A percentile compares a stretch with the other conserved stretches of the same genome.
Evolutionary conservation across 1,140 invertebrate genomes (phyloP).

Genomic region (Ostrea edulis): DNA sequence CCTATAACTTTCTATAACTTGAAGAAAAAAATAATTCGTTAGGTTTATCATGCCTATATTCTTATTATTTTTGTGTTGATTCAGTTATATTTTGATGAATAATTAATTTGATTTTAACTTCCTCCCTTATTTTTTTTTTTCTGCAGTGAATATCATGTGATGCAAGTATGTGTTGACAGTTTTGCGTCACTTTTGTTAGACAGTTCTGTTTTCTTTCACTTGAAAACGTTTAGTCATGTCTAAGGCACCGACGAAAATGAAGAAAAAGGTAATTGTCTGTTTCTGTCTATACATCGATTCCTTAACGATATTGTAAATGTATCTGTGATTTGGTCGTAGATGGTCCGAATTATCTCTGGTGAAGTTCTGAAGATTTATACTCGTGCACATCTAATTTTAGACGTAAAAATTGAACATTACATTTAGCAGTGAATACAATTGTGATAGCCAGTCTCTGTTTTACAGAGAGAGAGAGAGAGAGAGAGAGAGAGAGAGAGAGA

Average conservation of each 20-base stretch:
- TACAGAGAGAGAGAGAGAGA: too few species aligned
- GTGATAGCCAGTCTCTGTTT: too few species aligned
- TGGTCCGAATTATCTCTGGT: not conserved
- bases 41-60: too few species aligned
- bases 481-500: too few species aligned
- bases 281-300: too few species aligned
- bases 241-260: conserved; percentile 41
- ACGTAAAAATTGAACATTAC: too few species aligned
- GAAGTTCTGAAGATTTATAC: not conserved
- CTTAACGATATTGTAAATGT: too few species aligned
- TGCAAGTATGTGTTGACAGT: not conserved
- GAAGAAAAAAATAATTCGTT: not conserved
- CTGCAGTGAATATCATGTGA: conserved; percentile 39
- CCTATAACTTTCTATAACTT: not conserved
- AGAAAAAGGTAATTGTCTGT: conserved; percentile 38
- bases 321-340: too few species aligned
- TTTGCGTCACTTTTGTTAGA: too few species aligned
- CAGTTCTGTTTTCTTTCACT: not conserved
- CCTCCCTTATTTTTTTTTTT: not conserved
- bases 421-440: too few species aligned
- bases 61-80: not conserved
- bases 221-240: conserved; percentile 30
- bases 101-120: not conserved
- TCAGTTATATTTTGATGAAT: not conserved
- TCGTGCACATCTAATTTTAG: too few species aligned